Evolutionary conservation across 2,888 invertebrate species (phyloP).

Genomic region (Hirudinaria manillensis): DNA sequence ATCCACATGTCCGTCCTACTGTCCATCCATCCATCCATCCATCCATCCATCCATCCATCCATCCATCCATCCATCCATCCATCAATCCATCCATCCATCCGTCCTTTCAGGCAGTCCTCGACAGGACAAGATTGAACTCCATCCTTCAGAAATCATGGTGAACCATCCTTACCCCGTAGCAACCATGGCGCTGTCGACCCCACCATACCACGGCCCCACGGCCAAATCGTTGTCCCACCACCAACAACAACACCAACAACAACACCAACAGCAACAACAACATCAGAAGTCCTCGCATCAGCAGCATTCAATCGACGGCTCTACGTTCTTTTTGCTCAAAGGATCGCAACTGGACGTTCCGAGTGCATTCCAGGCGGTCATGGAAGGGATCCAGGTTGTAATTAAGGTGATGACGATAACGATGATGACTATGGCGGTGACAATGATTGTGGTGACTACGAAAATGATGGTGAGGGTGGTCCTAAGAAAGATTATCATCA

Average conservation of each 20-base stretch:
- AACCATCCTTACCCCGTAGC: slow-evolving; percentile 6
- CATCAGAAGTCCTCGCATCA: no score
- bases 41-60: not conserved
- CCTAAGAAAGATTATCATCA: not conserved
- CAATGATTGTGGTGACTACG: not conserved
- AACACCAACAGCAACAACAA: no score
- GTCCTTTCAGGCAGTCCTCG: not conserved
- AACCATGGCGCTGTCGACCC: not conserved
- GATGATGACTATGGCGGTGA: not conserved
- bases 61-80: not conserved
- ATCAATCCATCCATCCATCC: not conserved
- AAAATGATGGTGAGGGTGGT: not conserved
- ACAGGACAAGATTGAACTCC: not conserved
- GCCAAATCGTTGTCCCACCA: not conserved
- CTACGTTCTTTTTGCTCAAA: no score
- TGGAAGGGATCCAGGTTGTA: no score
- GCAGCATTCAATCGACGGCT: no score
- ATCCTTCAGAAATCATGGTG: not conserved
- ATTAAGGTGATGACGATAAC: no score
- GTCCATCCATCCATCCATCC: not conserved
- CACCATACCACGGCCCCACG: not conserved
- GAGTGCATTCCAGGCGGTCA: no score
- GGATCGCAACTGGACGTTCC: no score
- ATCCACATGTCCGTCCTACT: not conserved
- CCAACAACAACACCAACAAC: no score